phyloP scores from a whole-genome alignment of 2,888 invertebrate species.

The Diarsia brunnea region DNA sequence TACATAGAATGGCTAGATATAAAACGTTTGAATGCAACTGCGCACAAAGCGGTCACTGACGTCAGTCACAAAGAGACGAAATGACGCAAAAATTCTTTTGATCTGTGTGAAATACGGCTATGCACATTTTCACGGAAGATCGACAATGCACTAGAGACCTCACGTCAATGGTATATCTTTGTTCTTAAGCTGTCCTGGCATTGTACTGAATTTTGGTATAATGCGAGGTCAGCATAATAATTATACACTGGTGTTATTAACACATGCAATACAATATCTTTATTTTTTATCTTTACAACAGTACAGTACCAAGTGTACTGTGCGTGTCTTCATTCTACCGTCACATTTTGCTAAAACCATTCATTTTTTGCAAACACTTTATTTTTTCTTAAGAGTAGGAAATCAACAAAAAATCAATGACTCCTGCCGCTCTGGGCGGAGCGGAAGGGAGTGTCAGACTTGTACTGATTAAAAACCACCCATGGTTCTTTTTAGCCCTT shows the following conservation, averaged over 20 bases:
- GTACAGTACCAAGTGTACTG: not conserved
- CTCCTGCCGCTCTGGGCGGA: no score
- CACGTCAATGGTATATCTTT: not conserved
- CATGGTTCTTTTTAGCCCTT: no score
- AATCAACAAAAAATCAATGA: no score
- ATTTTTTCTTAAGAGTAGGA: no score
- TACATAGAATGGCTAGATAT: not conserved
- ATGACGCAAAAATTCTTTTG: not conserved
- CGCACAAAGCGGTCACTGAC: not conserved
- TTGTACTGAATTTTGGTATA: not conserved
- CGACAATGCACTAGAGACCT: not conserved
- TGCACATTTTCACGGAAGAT: not conserved
- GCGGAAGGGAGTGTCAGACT: no score
- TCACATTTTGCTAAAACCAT: not conserved
- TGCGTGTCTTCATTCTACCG: no score
- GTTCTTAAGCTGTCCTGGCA: not conserved
- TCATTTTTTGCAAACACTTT: no score
- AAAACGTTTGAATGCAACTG: slow-evolving; percentile 13
- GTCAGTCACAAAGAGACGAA: not conserved
- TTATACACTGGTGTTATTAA: not conserved
- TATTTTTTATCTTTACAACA: no score
- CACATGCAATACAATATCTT: no score
- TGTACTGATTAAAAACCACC: no score
- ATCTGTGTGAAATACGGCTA: not conserved
- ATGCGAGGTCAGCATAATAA: not conserved